These are phyloP conservation scores for Eurystomus glaucurus DNA, from an alignment of 2,797 vertebrate species.

Conservation along the genomic window DNA sequence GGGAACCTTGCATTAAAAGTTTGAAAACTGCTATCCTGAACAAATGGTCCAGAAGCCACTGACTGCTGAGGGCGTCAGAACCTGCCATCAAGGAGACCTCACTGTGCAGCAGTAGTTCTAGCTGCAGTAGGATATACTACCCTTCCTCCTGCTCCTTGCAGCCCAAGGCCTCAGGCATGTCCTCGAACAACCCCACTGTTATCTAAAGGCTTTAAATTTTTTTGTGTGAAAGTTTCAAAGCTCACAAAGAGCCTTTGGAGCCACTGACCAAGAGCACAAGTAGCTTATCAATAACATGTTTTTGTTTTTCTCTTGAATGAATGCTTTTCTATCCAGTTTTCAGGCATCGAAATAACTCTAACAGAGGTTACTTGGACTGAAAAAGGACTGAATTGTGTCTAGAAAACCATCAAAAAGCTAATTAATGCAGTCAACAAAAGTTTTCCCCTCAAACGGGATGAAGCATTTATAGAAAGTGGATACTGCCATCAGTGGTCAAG, in stretches of 20 bases:
- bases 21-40: background rate
- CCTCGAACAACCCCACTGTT: background rate
- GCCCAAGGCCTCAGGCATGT: background rate
- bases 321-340: conserved; percentile 11
- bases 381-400: background rate
- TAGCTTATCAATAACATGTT: background rate
- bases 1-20: background rate
- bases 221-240: background rate
- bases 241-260: conserved; percentile 42
- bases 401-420: background rate
- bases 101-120: rapidly evolving
- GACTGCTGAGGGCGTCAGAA: background rate
- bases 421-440: background rate
- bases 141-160: background rate
- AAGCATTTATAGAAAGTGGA: background rate
- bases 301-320: conserved; percentile 35
- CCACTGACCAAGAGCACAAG: background rate
- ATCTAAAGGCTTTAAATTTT: background rate
- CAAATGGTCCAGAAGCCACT: background rate
- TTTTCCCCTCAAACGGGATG: background rate
- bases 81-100: background rate
- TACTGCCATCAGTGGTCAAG: background rate
- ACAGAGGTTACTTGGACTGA: background rate
- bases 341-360: background rate
- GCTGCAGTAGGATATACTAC: rapidly evolving